These are phyloP conservation scores for Sprattus sprattus DNA, from an alignment of 2,113 vertebrate species.

Conservation along the genomic window DNA sequence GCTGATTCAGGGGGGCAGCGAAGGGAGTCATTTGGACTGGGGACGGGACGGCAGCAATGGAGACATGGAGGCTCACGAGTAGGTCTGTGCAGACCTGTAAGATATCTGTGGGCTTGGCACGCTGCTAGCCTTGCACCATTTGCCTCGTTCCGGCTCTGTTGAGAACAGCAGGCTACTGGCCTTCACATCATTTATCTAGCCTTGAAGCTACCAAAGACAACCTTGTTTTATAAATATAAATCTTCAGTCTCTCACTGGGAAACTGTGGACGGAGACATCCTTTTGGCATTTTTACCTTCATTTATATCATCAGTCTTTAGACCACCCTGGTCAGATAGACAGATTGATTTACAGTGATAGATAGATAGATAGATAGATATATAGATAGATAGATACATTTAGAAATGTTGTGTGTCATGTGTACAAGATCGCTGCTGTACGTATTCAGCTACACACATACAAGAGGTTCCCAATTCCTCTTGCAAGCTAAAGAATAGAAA, in stretches of 20 bases:
- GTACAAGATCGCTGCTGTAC: too few species aligned
- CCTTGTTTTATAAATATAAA: neutral
- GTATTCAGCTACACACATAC: neutral
- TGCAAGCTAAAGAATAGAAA: neutral
- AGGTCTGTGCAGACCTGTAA: neutral
- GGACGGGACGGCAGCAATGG: slow-evolving; percentile 2
- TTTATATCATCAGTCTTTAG: neutral
- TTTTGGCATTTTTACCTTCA: neutral
- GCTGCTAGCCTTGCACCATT: neutral
- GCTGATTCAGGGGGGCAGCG: slow-evolving; percentile 49
- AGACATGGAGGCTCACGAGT: slow-evolving; percentile 15
- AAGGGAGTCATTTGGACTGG: slow-evolving; percentile 50
- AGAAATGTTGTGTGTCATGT: too few species aligned
- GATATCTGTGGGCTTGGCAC: neutral
- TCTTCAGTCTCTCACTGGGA: neutral
- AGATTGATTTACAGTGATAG: too few species aligned
- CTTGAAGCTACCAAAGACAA: neutral
- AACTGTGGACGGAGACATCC: neutral
- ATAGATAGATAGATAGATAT: too few species aligned
- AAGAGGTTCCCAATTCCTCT: neutral
- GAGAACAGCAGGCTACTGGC: neutral
- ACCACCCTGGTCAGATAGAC: neutral
- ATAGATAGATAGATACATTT: too few species aligned
- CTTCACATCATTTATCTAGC: neutral
- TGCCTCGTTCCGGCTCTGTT: neutral